Evolutionary conservation across 2,888 invertebrate genomes (phyloP).

Genomic region (Tipula lateralis): DNA sequence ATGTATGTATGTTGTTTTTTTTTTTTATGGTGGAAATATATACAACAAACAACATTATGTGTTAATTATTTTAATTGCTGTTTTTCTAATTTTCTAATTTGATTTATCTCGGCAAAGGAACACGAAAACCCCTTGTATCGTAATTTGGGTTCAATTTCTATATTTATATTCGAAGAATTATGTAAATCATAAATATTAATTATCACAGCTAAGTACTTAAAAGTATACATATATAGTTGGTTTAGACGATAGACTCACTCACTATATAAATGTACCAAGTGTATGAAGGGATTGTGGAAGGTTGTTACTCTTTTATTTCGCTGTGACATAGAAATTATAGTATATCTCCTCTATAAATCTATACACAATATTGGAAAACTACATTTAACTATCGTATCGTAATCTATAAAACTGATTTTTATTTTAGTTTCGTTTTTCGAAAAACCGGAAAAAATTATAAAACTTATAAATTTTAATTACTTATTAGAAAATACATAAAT

Average conservation of each 20-base stretch:
- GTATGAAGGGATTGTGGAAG: background rate
- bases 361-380: background rate
- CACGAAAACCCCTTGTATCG: background rate
- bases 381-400: background rate
- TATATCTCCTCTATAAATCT: background rate
- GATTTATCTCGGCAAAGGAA: background rate
- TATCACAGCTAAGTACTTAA: background rate
- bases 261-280: background rate
- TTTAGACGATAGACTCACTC: background rate
- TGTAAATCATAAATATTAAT: slow-evolving; percentile 9
- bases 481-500: background rate
- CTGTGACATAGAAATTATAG: background rate
- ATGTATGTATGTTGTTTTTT: background rate
- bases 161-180: background rate
- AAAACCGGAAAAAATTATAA: background rate
- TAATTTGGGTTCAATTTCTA: background rate
- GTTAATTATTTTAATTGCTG: slow-evolving; percentile 11
- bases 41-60: background rate
- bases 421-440: background rate
- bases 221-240: background rate
- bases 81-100: background rate
- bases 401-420: background rate
- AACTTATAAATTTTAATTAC: background rate
- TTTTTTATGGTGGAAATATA: background rate
- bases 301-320: background rate